These are phyloP conservation scores for Haemorhous mexicanus DNA, from an alignment of 2,113 vertebrate genomes.

Conservation along the genomic window DNA sequence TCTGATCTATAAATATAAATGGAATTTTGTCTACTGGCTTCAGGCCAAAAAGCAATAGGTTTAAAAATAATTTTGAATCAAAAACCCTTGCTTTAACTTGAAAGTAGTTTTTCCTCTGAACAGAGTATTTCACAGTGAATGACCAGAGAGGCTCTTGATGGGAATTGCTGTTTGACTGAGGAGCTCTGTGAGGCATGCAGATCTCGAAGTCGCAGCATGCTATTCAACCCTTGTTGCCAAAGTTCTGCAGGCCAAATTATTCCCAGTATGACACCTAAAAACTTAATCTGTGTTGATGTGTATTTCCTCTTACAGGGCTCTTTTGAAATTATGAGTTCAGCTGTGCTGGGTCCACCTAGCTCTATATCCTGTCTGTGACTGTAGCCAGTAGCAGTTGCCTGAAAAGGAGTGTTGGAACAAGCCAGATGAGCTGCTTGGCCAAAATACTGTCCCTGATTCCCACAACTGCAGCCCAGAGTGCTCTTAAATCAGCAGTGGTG, in stretches of 20 bases:
- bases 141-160: neutral
- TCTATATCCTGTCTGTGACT: neutral
- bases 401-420: neutral
- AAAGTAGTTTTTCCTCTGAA: neutral
- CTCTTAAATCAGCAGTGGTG: neutral
- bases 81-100: neutral
- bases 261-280: neutral
- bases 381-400: neutral
- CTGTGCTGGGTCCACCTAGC: neutral
- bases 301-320: neutral
- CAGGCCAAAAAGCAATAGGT: neutral
- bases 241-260: slow-evolving; percentile 12
- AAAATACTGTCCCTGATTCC: neutral
- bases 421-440: neutral
- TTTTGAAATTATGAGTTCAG: neutral
- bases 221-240: neutral
- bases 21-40: neutral
- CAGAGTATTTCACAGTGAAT: neutral
- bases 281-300: neutral
- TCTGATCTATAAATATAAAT: neutral
- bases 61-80: slow-evolving; percentile 9
- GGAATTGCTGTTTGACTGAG: neutral
- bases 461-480: neutral
- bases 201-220: neutral
- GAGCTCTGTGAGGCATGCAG: neutral